Base-by-base conservation (phyloP, 2,113 vertebrate genomes). In the Zosterops japonicus region DNA sequence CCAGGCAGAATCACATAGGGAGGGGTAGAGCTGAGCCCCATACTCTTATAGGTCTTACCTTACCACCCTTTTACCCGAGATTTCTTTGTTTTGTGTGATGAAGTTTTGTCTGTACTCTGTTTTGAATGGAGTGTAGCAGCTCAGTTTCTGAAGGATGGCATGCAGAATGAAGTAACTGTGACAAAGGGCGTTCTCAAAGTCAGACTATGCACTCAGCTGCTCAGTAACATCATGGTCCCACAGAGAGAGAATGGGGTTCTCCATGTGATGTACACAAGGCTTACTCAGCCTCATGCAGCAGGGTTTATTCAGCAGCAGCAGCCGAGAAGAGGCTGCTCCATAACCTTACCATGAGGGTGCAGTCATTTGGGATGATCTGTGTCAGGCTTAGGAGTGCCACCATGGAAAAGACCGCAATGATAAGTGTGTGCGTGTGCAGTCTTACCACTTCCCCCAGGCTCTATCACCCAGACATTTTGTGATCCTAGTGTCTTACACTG, bases 151-250 rank as follows among this genome's bases (percentile, higher is more conserved):
- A 53, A 83, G 6, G 31, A 63, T 29, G 5, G 57, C 59, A 59
- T 2, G 0, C 4, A 4, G 41, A 60, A 10, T 19, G 18, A 4
- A 46, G 7, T 23, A 71, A 52, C 21, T 41, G 35, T 1, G 3
- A 44, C 44, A 61, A 61, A 69, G 14, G 4, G 5, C 13, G 11
- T 89, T 69, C 55, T 55, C 2, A 0, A 5, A 59, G 5, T 6
- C 12, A 92, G 23, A 44, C 5, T 44, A 8, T 39, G 41, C 10
- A 19, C 35, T 79, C 39, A 79, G 21, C 33, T 59, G 15, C 20
- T 82, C 47, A 31, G 47, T 53, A 55, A 33, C 8, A 4, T 55
- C 57, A 29, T 19, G 21, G 29, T 21, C 27, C 18, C 29, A 33
- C 20, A 25, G 29, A 29, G 5, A 0, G 2, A 77, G 49, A 46